Conservation (phyloP, 2,888 invertebrate genomes). For the Psylliodes chrysocephalus region DNA sequence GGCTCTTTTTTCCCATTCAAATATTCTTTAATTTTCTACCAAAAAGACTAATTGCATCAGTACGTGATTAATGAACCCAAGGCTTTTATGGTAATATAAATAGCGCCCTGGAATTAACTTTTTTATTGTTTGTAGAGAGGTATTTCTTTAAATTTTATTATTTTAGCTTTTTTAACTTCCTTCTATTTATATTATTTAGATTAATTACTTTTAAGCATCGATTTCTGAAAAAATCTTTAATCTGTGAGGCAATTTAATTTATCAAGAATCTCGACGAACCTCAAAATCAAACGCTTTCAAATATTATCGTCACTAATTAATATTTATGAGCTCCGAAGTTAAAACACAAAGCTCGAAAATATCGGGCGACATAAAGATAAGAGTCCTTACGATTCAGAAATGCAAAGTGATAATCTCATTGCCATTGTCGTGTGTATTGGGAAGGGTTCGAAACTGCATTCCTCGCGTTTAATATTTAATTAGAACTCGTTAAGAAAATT, state of each 20-base stretch:
- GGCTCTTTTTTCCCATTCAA: slow-evolving; percentile 42
- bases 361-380: slow-evolving; percentile 19
- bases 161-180: too few species aligned
- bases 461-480: too few species aligned
- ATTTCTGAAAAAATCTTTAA: too few species aligned
- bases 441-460: not conserved
- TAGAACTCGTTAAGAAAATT: too few species aligned
- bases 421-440: not conserved
- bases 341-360: slow-evolving; percentile 8
- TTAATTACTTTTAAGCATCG: too few species aligned
- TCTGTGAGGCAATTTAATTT: slow-evolving; percentile 10
- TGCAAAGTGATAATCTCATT: slow-evolving; percentile 7
- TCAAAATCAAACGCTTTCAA: slow-evolving; percentile 19
- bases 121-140: too few species aligned
- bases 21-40: slow-evolving; percentile 53
- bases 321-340: slow-evolving; percentile 23
- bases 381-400: slow-evolving; percentile 11
- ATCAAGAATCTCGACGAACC: slow-evolving; percentile 6
- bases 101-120: not conserved
- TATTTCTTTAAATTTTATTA: too few species aligned
- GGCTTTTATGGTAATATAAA: slow-evolving; percentile 32
- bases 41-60: slow-evolving; percentile 46
- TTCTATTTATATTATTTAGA: too few species aligned
- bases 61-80: slow-evolving; percentile 33
- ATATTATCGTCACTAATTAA: slow-evolving; percentile 29